These are phyloP conservation scores for Pilophorus perplexus DNA, from an alignment of 2,888 invertebrate genomes.

Conservation along the genomic window DNA sequence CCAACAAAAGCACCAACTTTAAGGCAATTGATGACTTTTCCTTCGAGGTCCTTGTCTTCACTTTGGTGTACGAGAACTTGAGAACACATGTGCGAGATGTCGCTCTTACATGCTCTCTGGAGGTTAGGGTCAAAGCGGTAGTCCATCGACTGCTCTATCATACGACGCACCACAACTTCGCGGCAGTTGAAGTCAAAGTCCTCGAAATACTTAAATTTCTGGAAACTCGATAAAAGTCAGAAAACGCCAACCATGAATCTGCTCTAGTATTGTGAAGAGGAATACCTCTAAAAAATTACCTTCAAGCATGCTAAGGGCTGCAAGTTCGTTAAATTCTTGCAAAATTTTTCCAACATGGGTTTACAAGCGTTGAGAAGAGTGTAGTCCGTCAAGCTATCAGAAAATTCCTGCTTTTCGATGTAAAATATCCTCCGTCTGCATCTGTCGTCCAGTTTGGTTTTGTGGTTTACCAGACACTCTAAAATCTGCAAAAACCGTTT, in stretches of 20 bases:
- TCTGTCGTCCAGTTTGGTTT: conserved; percentile 58
- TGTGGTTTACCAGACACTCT: conserved; percentile 72
- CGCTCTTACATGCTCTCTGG: conserved; percentile 74
- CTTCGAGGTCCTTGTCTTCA: conserved; percentile 72
- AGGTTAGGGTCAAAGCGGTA: conserved; percentile 84
- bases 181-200: conserved; percentile 82
- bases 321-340: conserved; percentile 67
- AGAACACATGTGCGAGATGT: conserved; percentile 73
- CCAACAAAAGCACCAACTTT: too few species aligned
- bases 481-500: conserved; percentile 62
- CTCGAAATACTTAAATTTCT: conserved; percentile 70
- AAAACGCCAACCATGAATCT: not conserved
- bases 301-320: conserved; percentile 76
- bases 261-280: not conserved
- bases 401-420: conserved; percentile 80
- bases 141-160: conserved; percentile 87
- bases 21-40: conserved; percentile 78
- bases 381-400: conserved; percentile 84
- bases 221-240: conserved; percentile 50
- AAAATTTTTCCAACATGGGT: conserved; percentile 81
- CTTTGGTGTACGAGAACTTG: conserved; percentile 54
- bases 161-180: conserved; percentile 77
- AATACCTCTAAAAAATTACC: conserved; percentile 54
- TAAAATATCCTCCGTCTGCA: conserved; percentile 83
- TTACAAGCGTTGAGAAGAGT: conserved; percentile 79